phyloP scores from a whole-genome alignment of 1,140 invertebrate species.

The Lucilia sericata region DNA sequence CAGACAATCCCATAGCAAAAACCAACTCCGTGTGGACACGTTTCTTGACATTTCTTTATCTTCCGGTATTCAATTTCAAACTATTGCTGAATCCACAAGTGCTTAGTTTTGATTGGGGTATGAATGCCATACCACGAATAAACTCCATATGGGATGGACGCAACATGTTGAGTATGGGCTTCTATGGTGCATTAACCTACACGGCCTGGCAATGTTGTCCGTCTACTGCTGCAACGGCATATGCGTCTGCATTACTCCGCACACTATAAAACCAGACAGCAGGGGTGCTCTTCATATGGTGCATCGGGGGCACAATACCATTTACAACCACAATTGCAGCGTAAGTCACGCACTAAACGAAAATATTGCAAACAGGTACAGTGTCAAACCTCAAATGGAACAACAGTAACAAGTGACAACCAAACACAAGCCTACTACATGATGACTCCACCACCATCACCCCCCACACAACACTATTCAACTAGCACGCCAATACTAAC shows the following conservation, averaged over 20 bases:
- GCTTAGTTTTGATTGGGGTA: slow-evolving; percentile 95
- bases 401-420: not conserved
- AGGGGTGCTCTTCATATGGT: slow-evolving; percentile 6
- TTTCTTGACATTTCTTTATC: slow-evolving; percentile 86
- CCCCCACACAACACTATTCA: slow-evolving; percentile 16
- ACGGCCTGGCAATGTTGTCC: slow-evolving; percentile 67
- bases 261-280: not conserved
- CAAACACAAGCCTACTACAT: not conserved
- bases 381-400: slow-evolving; percentile 21
- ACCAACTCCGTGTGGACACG: slow-evolving; percentile 78
- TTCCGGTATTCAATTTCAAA: slow-evolving; percentile 88
- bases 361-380: slow-evolving; percentile 50
- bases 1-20: slow-evolving; percentile 90
- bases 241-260: not conserved
- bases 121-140: slow-evolving; percentile 90
- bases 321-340: slow-evolving; percentile 39
- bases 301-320: slow-evolving; percentile 29
- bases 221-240: slow-evolving; percentile 36
- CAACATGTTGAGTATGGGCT: slow-evolving; percentile 78
- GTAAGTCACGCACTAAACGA: slow-evolving; percentile 63
- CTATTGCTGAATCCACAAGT: slow-evolving; percentile 84
- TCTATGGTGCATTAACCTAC: slow-evolving; percentile 75
- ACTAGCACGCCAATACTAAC: not conserved
- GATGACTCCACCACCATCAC: not conserved
- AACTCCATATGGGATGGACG: slow-evolving; percentile 79